phyloP scores from a whole-genome alignment of 2,797 vertebrate species.

The Scleropages formosus region DNA sequence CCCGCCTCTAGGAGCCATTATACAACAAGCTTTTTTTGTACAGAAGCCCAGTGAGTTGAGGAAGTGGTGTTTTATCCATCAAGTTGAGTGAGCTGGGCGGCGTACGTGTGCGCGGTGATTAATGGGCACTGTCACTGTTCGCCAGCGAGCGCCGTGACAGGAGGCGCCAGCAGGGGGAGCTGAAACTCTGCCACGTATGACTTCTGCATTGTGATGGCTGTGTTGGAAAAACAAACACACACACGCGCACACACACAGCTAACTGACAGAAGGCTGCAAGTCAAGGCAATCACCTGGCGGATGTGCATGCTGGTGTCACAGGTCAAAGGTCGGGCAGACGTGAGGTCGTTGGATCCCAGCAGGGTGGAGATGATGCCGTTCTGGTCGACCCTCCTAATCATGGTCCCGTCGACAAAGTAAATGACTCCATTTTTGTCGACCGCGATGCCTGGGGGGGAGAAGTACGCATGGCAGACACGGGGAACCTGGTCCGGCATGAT shows the following conservation, averaged over 20 bases:
- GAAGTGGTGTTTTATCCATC: neutral
- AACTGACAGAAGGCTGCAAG: neutral
- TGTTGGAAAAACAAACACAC: neutral
- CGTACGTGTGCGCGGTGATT: neutral
- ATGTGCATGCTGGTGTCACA: slow-evolving; percentile 99
- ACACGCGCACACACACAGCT: no score
- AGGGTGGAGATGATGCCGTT: slow-evolving; percentile 97
- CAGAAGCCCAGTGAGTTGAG: neutral
- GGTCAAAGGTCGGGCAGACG: slow-evolving; percentile 90
- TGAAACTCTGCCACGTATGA: slow-evolving; percentile 19
- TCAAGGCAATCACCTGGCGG: slow-evolving; percentile 78
- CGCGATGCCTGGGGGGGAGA: slow-evolving; percentile 73
- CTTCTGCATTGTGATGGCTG: neutral
- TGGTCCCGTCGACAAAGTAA: slow-evolving; percentile 98
- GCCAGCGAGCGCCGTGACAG: neutral
- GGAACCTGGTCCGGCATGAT: slow-evolving; percentile 26
- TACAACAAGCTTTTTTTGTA: neutral
- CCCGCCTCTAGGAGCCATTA: neutral
- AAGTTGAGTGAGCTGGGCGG: neutral
- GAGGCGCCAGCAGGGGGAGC: slow-evolving; percentile 36
- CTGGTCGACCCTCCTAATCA: slow-evolving; percentile 97
- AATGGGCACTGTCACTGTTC: slow-evolving; percentile 11
- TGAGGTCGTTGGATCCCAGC: slow-evolving; percentile 93
- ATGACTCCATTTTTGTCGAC: slow-evolving; percentile 93
- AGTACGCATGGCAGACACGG: neutral